Evolutionary conservation across 2,888 invertebrate species (phyloP), one percentile per base, ranked within the genome.

Genomic region (Latrodectus hesperus): DNA sequence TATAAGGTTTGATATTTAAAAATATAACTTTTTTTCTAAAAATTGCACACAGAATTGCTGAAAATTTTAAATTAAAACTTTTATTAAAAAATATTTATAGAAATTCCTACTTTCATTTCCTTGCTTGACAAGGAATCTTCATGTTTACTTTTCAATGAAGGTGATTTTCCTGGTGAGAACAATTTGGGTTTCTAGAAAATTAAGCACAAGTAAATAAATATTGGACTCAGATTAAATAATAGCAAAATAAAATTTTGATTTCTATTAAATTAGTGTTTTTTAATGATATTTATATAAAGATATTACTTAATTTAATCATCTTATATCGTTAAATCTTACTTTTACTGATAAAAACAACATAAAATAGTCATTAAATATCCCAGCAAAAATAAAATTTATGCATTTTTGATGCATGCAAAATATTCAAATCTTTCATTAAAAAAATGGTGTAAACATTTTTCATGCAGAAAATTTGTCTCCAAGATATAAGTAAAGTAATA

Each of bases 81-180:
- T 68, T 68, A 38, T 16, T 68, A 68, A 68, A 26, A 22, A 38
- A 68, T 26, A 38, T 68, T 14, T 38, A 22, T 9, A 26, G 22
- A n/a, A 3, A 55, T 14, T 51, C 67, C n/a, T 55, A 78, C 78
- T n/a, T 78, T 68, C 9, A 70, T n/a, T 14, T 12, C n/a, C 11
- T 78, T 70, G 22, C 38, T 55, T 26, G 68, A 70, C 26, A 55
- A 70, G 53, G 81, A 67, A 65, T 81, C 52, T 53, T 67, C 73
- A n/a, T 73, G 52, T 73, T 81, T 81, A 73, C 52, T 80, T 26
- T 53, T 26, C 6, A 74, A 17, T n/a, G 81, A 81, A n/a, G 81
- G 81, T 26, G 81, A 81, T 81, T 81, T 71, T 55, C 81, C 81
- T n/a, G 81, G 81, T 17, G 81, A 74, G 53, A 81, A 71, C 3